Conservation (phyloP, 2,113 vertebrate species). For the Amazona guildingii region DNA sequence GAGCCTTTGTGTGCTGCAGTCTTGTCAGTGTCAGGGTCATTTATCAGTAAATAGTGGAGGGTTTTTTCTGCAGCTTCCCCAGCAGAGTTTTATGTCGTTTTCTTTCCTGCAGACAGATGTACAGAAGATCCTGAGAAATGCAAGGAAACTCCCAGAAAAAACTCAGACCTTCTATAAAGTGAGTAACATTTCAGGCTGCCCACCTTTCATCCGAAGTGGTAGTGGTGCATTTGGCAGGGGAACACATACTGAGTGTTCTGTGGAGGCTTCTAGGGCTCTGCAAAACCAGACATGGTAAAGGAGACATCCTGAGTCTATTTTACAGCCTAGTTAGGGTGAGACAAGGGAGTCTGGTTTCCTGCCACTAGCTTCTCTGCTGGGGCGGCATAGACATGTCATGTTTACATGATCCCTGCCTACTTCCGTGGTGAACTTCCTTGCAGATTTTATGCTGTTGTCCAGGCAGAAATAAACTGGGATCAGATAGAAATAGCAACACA, state of each 20-base stretch:
- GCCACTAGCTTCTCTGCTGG: not conserved
- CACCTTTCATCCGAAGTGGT: not conserved
- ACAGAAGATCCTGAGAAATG: conserved; percentile 98
- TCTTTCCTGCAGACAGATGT: conserved; percentile 88
- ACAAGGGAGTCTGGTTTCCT: not conserved
- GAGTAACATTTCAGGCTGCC: not conserved
- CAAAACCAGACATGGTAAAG: not conserved
- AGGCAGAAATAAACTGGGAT: not conserved
- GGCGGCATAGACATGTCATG: fast-evolving
- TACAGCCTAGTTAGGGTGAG: not conserved
- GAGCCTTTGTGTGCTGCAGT: conserved; percentile 18
- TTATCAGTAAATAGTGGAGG: not conserved
- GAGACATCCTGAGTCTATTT: not conserved
- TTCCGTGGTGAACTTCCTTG: not conserved
- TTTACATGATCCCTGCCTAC: not conserved
- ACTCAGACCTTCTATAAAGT: conserved; percentile 99
- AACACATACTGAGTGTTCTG: not conserved
- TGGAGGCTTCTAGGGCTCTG: not conserved
- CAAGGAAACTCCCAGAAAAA: conserved; percentile 97
- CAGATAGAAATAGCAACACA: not conserved
- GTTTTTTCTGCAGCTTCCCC: not conserved
- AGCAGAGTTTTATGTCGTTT: not conserved
- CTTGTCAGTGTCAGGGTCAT: not conserved
- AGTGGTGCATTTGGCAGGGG: not conserved
- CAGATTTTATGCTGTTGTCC: not conserved